Conservation (phyloP, 1,140 invertebrate species). For the Glossosoma conforme region DNA sequence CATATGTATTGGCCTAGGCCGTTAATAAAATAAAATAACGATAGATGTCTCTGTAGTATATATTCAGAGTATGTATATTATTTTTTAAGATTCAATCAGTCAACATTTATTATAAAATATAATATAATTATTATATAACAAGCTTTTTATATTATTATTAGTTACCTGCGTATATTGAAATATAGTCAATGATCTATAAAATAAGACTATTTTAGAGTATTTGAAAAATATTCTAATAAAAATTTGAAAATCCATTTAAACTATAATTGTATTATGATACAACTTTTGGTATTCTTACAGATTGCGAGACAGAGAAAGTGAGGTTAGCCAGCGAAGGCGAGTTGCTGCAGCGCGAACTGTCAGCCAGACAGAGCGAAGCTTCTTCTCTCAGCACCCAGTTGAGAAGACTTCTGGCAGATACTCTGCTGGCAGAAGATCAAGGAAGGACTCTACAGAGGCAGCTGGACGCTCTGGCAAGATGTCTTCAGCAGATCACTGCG, state of each 20-base stretch:
- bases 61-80: no score
- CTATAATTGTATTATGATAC: slow-evolving; percentile 5
- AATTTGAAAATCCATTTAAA: neutral
- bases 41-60: no score
- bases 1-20: no score
- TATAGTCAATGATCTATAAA: neutral
- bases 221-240: neutral
- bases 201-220: neutral
- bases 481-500: slow-evolving; percentile 6
- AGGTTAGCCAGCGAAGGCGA: slow-evolving; percentile 4
- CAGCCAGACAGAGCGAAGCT: slow-evolving; percentile 10
- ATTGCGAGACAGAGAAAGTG: slow-evolving; percentile 17
- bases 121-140: neutral
- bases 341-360: slow-evolving; percentile 12
- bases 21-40: no score
- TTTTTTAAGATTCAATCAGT: no score
- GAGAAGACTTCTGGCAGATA: slow-evolving; percentile 12
- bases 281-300: slow-evolving; percentile 14
- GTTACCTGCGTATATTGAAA: neutral
- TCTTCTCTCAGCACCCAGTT: slow-evolving; percentile 14
- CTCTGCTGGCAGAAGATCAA: slow-evolving; percentile 23
- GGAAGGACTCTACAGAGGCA: slow-evolving; percentile 11
- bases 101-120: neutral
- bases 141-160: neutral
- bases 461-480: slow-evolving; percentile 21